These are phyloP conservation scores for Cosmia trapezina DNA, from an alignment of 2,888 invertebrate species.

Conservation along the genomic window DNA sequence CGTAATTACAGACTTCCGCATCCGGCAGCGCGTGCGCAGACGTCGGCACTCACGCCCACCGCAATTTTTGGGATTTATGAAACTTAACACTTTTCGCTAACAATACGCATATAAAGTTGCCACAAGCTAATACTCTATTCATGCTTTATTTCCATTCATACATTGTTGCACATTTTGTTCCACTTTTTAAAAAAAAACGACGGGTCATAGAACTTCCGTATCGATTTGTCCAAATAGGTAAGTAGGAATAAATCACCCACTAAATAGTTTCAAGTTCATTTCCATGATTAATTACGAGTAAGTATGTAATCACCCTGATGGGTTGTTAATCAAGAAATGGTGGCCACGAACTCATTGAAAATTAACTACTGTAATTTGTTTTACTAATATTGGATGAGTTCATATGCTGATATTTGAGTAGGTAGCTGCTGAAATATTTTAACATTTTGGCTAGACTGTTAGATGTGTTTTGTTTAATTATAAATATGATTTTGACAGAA, in stretches of 20 bases:
- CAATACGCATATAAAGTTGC: constrained; percentile 59
- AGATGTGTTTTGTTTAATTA: background rate
- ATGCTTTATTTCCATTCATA: constrained; percentile 29
- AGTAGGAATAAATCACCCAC: constrained; percentile 21
- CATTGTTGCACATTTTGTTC: constrained; percentile 47
- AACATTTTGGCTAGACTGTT: background rate
- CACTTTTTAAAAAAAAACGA: constrained; percentile 1
- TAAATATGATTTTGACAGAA: background rate
- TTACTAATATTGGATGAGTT: constrained; percentile 3
- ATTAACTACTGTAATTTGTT: constrained; percentile 13
- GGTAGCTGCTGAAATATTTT: background rate
- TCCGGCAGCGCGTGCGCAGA: constrained; percentile 88
- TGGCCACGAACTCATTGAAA: constrained; percentile 23
- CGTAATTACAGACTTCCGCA: constrained; percentile 88
- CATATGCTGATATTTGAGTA: background rate
- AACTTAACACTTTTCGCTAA: constrained; percentile 78
- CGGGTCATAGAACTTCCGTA: background rate
- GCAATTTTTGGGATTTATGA: constrained; percentile 76
- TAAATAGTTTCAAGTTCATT: constrained; percentile 14
- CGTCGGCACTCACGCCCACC: constrained; percentile 81
- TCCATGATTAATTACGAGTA: constrained; percentile 33
- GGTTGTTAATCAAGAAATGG: constrained; percentile 26
- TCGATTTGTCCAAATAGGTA: constrained; percentile 21
- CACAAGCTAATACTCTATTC: constrained; percentile 46
- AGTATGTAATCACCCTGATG: constrained; percentile 28